Evolutionary conservation across 2,797 vertebrate species (phyloP).

Genomic region (Melanotaenia pygmaea): DNA sequence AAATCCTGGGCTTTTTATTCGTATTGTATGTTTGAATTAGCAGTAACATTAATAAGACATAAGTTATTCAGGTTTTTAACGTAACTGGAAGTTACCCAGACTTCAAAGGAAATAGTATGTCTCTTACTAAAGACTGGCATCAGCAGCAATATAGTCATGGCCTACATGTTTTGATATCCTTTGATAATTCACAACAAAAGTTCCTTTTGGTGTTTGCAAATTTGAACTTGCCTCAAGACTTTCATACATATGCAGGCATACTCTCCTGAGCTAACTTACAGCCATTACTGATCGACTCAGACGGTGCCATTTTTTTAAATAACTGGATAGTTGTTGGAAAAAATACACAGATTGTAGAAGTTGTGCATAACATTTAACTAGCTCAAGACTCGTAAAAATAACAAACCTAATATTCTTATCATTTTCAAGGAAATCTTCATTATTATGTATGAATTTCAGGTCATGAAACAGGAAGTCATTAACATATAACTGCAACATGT

Average conservation of each 20-base stretch:
- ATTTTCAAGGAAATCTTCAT: neutral
- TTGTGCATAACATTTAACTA: neutral
- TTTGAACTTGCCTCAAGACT: neutral
- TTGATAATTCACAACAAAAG: neutral
- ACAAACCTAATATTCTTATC: neutral
- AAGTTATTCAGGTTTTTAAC: neutral
- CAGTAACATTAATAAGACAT: neutral
- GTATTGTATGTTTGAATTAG: neutral
- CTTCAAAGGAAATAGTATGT: neutral
- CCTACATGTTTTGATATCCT: neutral
- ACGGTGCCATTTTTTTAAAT: neutral
- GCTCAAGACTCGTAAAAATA: neutral
- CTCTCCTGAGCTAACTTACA: neutral
- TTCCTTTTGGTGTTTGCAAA: neutral
- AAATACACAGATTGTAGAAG: neutral
- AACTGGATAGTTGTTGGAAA: neutral
- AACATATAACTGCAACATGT: neutral
- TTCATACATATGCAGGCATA: neutral
- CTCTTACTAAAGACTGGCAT: neutral
- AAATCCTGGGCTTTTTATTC: neutral
- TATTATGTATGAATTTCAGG: neutral
- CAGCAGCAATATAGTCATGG: neutral
- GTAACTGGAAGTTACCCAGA: neutral
- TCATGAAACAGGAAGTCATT: neutral
- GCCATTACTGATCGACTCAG: neutral